Evolutionary conservation across 1,140 invertebrate genomes (phyloP), one percentile per base, ranked within the genome.

Genomic region (Aphidius gifuensis): DNA sequence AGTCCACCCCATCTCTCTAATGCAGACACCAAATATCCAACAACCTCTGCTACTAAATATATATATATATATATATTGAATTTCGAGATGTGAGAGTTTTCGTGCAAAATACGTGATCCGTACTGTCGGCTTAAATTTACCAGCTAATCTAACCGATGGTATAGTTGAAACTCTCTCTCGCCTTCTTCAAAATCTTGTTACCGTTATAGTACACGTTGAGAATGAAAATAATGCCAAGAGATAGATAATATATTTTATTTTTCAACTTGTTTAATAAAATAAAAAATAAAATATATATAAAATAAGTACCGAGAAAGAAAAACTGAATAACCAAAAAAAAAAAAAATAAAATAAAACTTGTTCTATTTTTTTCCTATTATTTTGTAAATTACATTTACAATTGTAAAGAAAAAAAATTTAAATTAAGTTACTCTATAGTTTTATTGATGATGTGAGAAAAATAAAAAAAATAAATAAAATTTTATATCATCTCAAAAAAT

Each of bases 171-270:
- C 44, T 59, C 39, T 42, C 44, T 59, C 39, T 42, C 23, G 45
- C 9, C 42, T 48, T 21, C 44, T 49, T 39, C 32, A 11, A n/a
- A 32, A 45, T 16, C 40, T 49, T 54, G 54, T 56, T 61, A 61
- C 51, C 44, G 48, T 56, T 46, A 39, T 45, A 16, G 46, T 57
- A 46, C 55, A 58, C 47, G 54, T 49, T 57, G 53, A 49, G 50
- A 23, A 44, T 59, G 53, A 56, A 58, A 58, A 60, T 64, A 46
- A 44, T 39, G 51, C 43, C 23, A 32, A 32, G 2, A 32, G 23
- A 32, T 32, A 16, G 16, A 32, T 32, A 32, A 32, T 32, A 32
- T 32, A 32, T 16, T 16, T 16, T 16, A 16, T 16, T 16, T 16
- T 16, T 16, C 16, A 16, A 16, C 16, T 16, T 16, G 16, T 16